Evolutionary conservation across 2,888 invertebrate species (phyloP).

Genomic region (Sepioteuthis lessoniana): DNA sequence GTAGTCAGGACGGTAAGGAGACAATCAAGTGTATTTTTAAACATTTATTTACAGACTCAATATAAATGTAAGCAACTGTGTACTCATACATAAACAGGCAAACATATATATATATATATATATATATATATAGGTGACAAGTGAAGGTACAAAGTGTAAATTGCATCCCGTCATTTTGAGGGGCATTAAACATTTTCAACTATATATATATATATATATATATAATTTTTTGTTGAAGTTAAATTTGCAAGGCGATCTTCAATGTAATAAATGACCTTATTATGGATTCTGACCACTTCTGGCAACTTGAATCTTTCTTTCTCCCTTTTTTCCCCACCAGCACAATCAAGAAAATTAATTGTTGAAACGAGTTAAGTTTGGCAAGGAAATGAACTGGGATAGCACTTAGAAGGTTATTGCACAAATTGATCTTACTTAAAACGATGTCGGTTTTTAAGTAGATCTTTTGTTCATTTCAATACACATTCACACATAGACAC

Average conservation of each 20-base stretch:
- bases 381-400: background rate
- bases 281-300: slow-evolving; percentile 21
- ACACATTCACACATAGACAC: background rate
- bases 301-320: background rate
- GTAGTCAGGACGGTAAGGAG: background rate
- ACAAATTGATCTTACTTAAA: background rate
- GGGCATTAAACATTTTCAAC: background rate
- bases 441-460: background rate
- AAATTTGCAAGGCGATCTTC: slow-evolving; percentile 16
- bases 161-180: background rate
- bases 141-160: background rate
- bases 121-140: background rate
- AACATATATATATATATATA: background rate
- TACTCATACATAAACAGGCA: background rate
- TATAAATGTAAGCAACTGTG: background rate
- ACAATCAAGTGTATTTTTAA: background rate
- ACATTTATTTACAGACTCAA: background rate
- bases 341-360: slow-evolving; percentile 23
- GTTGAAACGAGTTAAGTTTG: background rate
- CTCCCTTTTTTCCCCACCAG: background rate
- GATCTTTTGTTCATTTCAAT: background rate
- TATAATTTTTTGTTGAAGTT: background rate
- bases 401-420: background rate
- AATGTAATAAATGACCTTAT: slow-evolving; percentile 7
- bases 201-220: too few species aligned